Evolutionary conservation across 1,140 invertebrate species (phyloP).

Genomic region (Scaptomyza montana): DNA sequence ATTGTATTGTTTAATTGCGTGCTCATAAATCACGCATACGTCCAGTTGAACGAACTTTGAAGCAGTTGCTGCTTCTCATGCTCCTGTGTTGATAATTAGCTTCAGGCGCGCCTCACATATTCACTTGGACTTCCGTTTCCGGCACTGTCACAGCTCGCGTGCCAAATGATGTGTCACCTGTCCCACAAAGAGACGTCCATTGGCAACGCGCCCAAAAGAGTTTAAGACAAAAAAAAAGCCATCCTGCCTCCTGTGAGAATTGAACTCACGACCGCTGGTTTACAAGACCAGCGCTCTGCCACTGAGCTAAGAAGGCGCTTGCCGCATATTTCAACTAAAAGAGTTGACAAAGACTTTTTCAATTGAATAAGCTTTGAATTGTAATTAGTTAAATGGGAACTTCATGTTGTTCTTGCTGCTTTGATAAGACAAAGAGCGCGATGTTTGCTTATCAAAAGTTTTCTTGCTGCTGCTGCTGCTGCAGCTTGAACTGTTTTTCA

Average conservation of each 20-base stretch:
- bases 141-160: conserved; percentile 56
- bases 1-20: conserved; percentile 40
- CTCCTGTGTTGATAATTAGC: conserved; percentile 54
- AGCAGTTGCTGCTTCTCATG: neutral
- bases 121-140: conserved; percentile 60
- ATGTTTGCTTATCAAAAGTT: conserved; percentile 64
- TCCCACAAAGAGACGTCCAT: conserved; percentile 24
- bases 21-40: conserved; percentile 76
- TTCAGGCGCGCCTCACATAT: conserved; percentile 28
- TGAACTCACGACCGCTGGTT: conserved; percentile 96
- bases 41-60: conserved; percentile 72
- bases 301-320: conserved; percentile 43
- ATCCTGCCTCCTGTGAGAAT: conserved; percentile 90
- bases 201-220: conserved; percentile 21
- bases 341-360: conserved; percentile 82
- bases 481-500: neutral
- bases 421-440: conserved; percentile 4
- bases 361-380: conserved; percentile 72
- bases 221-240: conserved; percentile 26
- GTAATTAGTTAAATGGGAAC: conserved; percentile 74
- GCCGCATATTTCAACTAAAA: conserved; percentile 93
- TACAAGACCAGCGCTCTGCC: conserved; percentile 89
- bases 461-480: conserved; percentile 9
- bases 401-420: conserved; percentile 37
- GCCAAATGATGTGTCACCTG: conserved; percentile 73